These are phyloP conservation scores for Sebastes glaucus DNA, from an alignment of 2,797 vertebrate genomes.

Conservation along the genomic window DNA sequence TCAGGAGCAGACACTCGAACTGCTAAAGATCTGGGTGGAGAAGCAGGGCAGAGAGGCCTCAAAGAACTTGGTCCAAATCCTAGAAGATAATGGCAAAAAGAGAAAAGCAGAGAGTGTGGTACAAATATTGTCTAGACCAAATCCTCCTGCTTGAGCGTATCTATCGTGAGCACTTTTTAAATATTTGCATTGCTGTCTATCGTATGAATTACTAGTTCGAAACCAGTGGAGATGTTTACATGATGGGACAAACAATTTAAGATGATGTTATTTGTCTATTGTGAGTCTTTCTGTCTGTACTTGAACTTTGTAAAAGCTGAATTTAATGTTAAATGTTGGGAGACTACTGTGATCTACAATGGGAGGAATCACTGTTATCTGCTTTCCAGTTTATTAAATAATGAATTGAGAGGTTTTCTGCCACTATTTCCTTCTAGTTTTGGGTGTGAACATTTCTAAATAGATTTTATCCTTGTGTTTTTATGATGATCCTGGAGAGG, in stretches of 20 bases:
- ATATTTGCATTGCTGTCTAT: not conserved
- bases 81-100: accelerated
- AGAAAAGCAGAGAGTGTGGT: not conserved
- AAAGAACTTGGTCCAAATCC: not conserved
- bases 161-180: not conserved
- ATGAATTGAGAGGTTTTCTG: not conserved
- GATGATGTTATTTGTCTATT: not conserved
- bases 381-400: not conserved
- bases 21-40: conserved; percentile 49
- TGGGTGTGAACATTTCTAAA: not conserved
- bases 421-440: not conserved
- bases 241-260: not conserved
- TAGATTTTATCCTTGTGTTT: not conserved
- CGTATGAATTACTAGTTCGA: not conserved
- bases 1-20: not conserved
- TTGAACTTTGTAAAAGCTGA: not conserved
- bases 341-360: not conserved
- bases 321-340: not conserved
- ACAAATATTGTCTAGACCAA: not conserved
- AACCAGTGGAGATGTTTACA: not conserved
- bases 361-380: not conserved
- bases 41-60: not conserved
- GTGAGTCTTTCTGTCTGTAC: not conserved
- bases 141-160: not conserved
- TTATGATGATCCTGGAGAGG: not conserved